phyloP scores from a whole-genome alignment of 2,888 invertebrate species.

The Euproctis similis region DNA sequence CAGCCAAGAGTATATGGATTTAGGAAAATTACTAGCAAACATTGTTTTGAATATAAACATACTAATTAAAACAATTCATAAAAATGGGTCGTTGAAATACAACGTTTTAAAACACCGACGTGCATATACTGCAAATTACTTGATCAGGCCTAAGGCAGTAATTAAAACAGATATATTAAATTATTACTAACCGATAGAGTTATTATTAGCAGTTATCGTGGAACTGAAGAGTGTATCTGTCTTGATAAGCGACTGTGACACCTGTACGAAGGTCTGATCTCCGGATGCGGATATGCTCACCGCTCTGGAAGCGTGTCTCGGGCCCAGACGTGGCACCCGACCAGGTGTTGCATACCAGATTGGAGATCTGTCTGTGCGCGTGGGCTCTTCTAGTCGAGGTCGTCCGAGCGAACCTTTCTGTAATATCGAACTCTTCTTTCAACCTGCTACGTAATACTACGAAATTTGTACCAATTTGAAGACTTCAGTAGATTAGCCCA shows the following conservation, averaged over 20 bases:
- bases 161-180: not conserved
- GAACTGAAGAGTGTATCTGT: slow-evolving; percentile 90
- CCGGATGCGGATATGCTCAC: slow-evolving; percentile 97
- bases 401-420: slow-evolving; percentile 78
- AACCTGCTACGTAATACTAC: no score
- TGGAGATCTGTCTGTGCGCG: slow-evolving; percentile 63
- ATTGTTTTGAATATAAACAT: no score
- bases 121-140: not conserved
- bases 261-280: slow-evolving; percentile 94
- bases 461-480: no score
- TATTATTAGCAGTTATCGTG: slow-evolving; percentile 91
- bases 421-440: no score
- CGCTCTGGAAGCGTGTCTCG: slow-evolving; percentile 89
- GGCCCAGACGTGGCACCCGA: slow-evolving; percentile 87
- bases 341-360: slow-evolving; percentile 85
- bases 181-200: slow-evolving; percentile 81
- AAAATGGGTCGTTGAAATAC: no score
- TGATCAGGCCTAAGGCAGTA: not conserved
- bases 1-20: no score
- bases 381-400: slow-evolving; percentile 55
- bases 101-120: no score
- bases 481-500: no score
- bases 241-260: slow-evolving; percentile 95
- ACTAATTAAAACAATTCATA: no score
- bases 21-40: no score